Conservation (phyloP, 2,888 invertebrate genomes). For the Pyrrhia umbra region DNA sequence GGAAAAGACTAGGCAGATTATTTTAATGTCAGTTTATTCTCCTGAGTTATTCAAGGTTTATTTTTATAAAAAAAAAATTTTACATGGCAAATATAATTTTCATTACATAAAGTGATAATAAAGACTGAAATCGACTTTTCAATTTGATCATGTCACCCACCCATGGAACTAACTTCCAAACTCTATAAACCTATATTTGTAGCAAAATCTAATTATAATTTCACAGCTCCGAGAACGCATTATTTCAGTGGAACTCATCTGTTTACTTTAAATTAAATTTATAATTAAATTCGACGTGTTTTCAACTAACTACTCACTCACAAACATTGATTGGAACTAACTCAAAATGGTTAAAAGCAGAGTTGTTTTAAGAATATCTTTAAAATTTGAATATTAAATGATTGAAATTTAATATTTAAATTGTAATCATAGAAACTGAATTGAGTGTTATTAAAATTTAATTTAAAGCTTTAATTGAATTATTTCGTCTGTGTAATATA, state of each 20-base stretch:
- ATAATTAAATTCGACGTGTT: constrained; percentile 16
- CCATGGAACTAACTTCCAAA: too few relatives aligned
- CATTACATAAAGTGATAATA: too few relatives aligned
- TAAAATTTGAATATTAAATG: not conserved
- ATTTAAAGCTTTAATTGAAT: too few relatives aligned
- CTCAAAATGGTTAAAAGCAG: constrained; percentile 10
- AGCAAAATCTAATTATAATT: constrained; percentile 6
- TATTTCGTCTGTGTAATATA: too few relatives aligned
- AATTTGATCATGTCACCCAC: too few relatives aligned
- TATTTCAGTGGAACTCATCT: not conserved
- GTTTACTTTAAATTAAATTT: constrained; percentile 21
- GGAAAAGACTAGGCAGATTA: too few relatives aligned
- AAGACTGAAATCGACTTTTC: too few relatives aligned
- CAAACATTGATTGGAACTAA: constrained; percentile 20
- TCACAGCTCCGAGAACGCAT: not conserved
- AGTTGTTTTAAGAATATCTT: not conserved
- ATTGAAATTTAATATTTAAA: not conserved
- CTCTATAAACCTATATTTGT: too few relatives aligned
- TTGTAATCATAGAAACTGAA: not conserved
- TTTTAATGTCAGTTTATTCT: too few relatives aligned
- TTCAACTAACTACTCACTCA: constrained; percentile 6
- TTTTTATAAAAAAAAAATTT: too few relatives aligned
- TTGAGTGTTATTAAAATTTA: not conserved
- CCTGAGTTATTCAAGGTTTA: too few relatives aligned
- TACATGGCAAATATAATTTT: too few relatives aligned